These are phyloP conservation scores for Xylocopa sonorina DNA, from an alignment of 1,140 invertebrate species.

Conservation along the genomic window DNA sequence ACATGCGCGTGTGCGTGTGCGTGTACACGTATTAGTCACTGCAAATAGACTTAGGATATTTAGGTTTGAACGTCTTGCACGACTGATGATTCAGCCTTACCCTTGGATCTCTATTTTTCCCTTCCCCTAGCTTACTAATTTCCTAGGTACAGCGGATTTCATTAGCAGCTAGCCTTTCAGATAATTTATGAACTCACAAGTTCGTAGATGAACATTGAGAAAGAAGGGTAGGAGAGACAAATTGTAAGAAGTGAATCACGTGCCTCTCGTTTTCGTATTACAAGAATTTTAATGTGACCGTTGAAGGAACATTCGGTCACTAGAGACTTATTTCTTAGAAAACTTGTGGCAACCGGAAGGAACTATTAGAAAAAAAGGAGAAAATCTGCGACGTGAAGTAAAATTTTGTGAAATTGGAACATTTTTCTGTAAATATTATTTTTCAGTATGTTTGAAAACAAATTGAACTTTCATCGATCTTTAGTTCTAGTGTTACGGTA, in stretches of 20 bases:
- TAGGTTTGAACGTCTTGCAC: not conserved
- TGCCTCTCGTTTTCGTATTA: slow-evolving; percentile 37
- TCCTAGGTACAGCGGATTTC: not conserved
- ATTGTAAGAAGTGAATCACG: slow-evolving; percentile 47
- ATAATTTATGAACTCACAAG: too few relatives aligned
- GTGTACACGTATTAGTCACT: slow-evolving; percentile 4
- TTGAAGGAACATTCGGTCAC: slow-evolving; percentile 19
- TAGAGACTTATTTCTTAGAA: slow-evolving; percentile 36
- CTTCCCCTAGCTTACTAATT: not conserved
- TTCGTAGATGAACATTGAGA: too few relatives aligned
- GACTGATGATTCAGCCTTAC: not conserved
- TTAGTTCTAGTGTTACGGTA: too few relatives aligned
- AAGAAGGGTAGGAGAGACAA: too few relatives aligned
- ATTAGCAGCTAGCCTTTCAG: not conserved
- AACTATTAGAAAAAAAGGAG: not conserved
- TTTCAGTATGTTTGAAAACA: too few relatives aligned
- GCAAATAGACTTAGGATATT: not conserved
- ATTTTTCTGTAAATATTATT: too few relatives aligned
- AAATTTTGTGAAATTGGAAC: not conserved
- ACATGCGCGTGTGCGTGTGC: too few relatives aligned
- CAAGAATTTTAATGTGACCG: slow-evolving; percentile 32
- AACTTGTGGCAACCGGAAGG: not conserved
- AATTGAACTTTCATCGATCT: too few relatives aligned
- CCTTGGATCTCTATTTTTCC: not conserved
- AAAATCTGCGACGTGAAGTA: not conserved